Percentiles rank a stretch among this genome's conserved stretches.
Evolutionary conservation across 2,797 vertebrate genomes (phyloP).

Genomic region (Thaleichthys pacificus): DNA sequence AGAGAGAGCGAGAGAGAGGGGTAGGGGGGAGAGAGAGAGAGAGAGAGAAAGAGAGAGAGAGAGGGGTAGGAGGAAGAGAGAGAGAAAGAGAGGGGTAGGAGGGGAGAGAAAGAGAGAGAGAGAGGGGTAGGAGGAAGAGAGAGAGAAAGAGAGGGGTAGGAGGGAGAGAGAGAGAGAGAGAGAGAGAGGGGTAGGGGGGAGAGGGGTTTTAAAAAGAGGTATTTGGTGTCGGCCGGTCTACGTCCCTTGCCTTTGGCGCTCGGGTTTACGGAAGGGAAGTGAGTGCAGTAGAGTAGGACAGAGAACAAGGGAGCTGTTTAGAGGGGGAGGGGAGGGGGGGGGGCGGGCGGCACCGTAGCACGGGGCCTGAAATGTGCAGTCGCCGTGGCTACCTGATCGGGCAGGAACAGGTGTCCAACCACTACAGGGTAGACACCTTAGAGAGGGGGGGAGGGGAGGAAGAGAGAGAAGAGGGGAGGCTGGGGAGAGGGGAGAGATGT

Average conservation of each 20-base stretch:
- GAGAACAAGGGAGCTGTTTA: neutral
- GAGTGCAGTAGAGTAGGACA: neutral
- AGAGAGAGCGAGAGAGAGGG: conserved; percentile 19
- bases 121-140: too few relatives aligned
- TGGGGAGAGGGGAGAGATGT: neutral
- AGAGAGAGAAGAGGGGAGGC: neutral
- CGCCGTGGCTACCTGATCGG: conserved; percentile 17
- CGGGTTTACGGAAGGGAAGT: neutral
- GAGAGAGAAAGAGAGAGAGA: neutral
- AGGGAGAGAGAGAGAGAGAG: neutral
- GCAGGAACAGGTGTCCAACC: conserved; percentile 14
- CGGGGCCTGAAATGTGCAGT: conserved; percentile 12
- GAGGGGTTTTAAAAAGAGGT: neutral
- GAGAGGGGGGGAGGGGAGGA: neutral
- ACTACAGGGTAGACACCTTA: neutral
- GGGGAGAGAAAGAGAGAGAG: neutral
- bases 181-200: neutral
- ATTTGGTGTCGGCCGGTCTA: too few relatives aligned
- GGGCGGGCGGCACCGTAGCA: neutral
- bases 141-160: neutral
- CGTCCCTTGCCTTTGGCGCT: too few relatives aligned
- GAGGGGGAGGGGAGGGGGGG: neutral
- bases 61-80: neutral
- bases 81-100: neutral
- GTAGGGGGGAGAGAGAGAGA: neutral